Evolutionary conservation across 2,888 invertebrate genomes (phyloP), one percentile per base, ranked within the genome.

Genomic region (Drosophila pseudotalamancana): DNA sequence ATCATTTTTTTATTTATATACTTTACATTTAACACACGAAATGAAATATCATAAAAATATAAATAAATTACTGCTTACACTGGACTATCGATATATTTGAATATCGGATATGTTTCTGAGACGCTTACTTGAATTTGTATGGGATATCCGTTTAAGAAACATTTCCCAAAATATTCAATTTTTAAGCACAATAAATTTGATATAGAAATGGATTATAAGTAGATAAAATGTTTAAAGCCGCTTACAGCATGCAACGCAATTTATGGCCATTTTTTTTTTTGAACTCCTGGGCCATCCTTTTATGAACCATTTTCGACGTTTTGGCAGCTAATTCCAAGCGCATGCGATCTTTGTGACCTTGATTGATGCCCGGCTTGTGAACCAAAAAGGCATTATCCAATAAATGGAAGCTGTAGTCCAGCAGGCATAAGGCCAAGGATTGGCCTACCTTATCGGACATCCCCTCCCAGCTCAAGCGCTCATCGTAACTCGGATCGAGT

Each of bases 381-480:
- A 95, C 95, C 54, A 97, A 92, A 91, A 97, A 97, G 0, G 96
- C 96, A 89, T 97, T 97, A 92, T 97, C 95, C 87, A 97, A 91
- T 57, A 97, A 95, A 91, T 96, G 94, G 90, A 97, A 97, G 84
- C 97, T 96, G 91, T 97, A 97, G 91, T 96, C 95, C 89, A 96
- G 92, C 31, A 97, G 95, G 90, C 97, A 97, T 75, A 97, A 93
- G 35, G 95, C 94, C 90, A 49, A 72, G 1, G 75, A 80, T 53
- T 86, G 87, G n/a, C 81, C 71, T 8, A 80, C 67, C 55, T 89
- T 90, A 35, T 90, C 85, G 9, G 69, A 72, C 91, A 96, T 96
- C 11, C 97, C 97, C 88, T 97, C 97, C 97, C 97, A 97, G 82
- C 95, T 96, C 54, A 97, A 94, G 72, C 97, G 93, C 89, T 97